phyloP scores from a whole-genome alignment of 30 jellyfish, hydroid and myxozoan species.

The Euphysa ruthae region DNA sequence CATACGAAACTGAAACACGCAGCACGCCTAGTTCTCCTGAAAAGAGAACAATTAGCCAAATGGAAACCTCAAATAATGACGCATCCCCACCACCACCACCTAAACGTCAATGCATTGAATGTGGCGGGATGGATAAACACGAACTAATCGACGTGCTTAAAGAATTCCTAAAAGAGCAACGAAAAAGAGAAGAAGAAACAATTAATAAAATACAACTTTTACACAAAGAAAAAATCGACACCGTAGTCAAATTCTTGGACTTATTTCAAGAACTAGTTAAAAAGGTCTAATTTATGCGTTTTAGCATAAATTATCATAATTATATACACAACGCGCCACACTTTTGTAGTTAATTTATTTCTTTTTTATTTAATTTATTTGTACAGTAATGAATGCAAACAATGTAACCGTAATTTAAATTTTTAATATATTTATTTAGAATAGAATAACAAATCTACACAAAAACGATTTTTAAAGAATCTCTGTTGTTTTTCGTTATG shows the following conservation, averaged over 20 bases:
- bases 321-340: no score
- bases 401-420: no score
- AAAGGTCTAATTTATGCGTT: constrained; percentile 15
- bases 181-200: constrained; percentile 36
- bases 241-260: constrained; percentile 29
- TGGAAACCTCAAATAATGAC: constrained; percentile 24
- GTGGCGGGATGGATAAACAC: constrained; percentile 23
- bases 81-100: constrained; percentile 35
- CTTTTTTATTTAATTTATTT: no score
- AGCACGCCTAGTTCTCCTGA: constrained; percentile 43
- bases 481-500: no score
- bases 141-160: constrained; percentile 27
- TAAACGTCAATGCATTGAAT: constrained; percentile 6
- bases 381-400: no score
- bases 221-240: constrained; percentile 29
- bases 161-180: constrained; percentile 32
- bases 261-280: constrained; percentile 28
- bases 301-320: no score
- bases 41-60: constrained; percentile 17
- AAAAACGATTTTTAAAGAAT: no score
- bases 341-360: no score
- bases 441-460: no score
- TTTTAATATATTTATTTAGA: no score
- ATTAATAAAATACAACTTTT: constrained; percentile 11
- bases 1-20: constrained; percentile 17